A percentile compares a stretch with the other conserved stretches of the same genome.
Evolutionary conservation across 1,140 invertebrate genomes (phyloP).

Genomic region (Hyposmocoma kahamanoa): DNA sequence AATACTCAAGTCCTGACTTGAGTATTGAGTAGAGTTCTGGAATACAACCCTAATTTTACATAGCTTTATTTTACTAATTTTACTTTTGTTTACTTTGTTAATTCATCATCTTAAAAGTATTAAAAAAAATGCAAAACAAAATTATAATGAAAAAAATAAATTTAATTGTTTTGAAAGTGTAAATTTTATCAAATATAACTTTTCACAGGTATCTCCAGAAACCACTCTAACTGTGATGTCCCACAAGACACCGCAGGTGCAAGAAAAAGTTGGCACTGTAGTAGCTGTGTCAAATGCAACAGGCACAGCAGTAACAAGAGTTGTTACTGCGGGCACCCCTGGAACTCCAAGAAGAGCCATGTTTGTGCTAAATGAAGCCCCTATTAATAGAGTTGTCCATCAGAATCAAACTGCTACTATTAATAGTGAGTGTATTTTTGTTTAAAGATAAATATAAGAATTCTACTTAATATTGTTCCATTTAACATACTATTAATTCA

Average conservation of each 20-base stretch:
- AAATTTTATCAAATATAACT: slow-evolving; percentile 7
- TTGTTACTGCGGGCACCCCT: slow-evolving; percentile 52
- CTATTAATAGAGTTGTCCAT: slow-evolving; percentile 58
- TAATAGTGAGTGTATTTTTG: slow-evolving; percentile 47
- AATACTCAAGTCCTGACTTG: no score
- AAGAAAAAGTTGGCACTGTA: slow-evolving; percentile 64
- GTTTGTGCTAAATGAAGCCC: slow-evolving; percentile 68
- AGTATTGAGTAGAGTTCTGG: no score
- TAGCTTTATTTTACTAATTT: no score
- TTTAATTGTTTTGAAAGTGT: neutral
- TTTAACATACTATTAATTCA: no score
- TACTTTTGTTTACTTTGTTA: no score
- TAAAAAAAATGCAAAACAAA: no score
- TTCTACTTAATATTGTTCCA: no score
- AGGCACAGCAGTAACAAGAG: slow-evolving; percentile 52
- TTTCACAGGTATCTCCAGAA: slow-evolving; percentile 64
- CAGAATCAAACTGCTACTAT: slow-evolving; percentile 68
- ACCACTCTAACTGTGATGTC: slow-evolving; percentile 70
- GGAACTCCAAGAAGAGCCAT: slow-evolving; percentile 49
- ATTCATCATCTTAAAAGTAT: no score
- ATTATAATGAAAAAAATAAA: neutral
- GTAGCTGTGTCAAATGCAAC: slow-evolving; percentile 55
- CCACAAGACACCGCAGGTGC: slow-evolving; percentile 66
- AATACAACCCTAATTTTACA: no score
- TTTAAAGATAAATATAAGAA: no score